Evolutionary conservation across 2,888 invertebrate species (phyloP).

Genomic region (Meiosimyza decipiens): DNA sequence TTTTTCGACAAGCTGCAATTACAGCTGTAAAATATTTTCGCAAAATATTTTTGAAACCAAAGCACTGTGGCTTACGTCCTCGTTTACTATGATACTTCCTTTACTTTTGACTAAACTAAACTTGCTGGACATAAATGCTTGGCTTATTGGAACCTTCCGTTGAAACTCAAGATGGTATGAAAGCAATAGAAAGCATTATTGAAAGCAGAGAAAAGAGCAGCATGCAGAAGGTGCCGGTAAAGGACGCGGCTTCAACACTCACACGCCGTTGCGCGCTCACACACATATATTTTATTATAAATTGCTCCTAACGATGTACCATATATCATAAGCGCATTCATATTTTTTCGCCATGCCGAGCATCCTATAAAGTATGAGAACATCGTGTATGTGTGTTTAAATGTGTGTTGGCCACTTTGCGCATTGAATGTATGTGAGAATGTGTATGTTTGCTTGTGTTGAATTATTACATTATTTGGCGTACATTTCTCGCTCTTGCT

Average conservation of each 20-base stretch:
- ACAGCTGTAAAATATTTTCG: too few relatives aligned
- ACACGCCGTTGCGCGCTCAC: neutral
- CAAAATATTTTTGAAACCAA: too few relatives aligned
- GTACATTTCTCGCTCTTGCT: conserved; percentile 21
- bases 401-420: neutral
- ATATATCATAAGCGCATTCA: conserved; percentile 66
- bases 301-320: conserved; percentile 67
- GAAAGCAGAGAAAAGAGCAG: neutral
- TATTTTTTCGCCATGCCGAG: conserved; percentile 44
- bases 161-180: neutral
- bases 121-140: conserved; percentile 36
- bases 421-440: neutral
- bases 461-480: conserved; percentile 28
- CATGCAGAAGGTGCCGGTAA: neutral
- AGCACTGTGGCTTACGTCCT: too few relatives aligned
- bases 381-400: neutral
- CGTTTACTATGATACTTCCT: too few relatives aligned
- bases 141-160: conserved; percentile 52
- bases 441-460: neutral
- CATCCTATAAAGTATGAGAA: neutral
- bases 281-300: conserved; percentile 64
- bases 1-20: too few relatives aligned
- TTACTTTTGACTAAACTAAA: too few relatives aligned
- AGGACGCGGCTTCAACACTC: conserved; percentile 6
- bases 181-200: neutral